A percentile compares a stretch with the other conserved stretches of the same genome.
Evolutionary conservation across 2,797 vertebrate species (phyloP).

Genomic region (Scolopax rusticola): DNA sequence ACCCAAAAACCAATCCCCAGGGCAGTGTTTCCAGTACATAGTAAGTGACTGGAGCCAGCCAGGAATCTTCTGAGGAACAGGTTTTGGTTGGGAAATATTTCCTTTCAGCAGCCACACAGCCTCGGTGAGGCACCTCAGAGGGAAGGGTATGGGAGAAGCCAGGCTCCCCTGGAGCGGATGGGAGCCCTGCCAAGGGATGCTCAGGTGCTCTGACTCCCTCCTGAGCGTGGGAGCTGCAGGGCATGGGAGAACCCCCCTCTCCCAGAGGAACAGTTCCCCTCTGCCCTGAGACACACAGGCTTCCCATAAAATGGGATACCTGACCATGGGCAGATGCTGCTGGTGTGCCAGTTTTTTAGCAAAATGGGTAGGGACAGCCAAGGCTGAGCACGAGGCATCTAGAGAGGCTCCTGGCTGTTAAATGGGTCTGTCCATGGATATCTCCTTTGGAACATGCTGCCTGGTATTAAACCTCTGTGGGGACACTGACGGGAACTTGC

Average conservation of each 20-base stretch:
- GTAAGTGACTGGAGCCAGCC: background rate
- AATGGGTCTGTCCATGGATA: background rate
- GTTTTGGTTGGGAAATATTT: background rate
- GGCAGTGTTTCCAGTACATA: background rate
- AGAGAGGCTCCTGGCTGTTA: background rate
- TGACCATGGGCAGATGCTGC: background rate
- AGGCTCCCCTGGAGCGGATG: background rate
- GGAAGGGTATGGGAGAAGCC: background rate
- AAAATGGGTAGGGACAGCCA: background rate
- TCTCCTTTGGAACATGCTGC: background rate
- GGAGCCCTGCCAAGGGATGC: background rate
- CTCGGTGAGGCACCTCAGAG: background rate
- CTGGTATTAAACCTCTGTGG: background rate
- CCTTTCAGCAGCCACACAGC: background rate
- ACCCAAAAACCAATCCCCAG: background rate
- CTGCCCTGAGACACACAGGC: background rate
- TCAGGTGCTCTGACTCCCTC: fast-evolving
- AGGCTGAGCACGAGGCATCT: background rate
- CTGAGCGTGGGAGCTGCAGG: background rate
- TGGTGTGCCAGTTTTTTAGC: background rate
- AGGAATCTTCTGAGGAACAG: background rate
- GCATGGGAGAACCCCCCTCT: fast-evolving
- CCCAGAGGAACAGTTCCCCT: background rate
- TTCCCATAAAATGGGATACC: background rate
- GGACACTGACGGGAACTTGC: background rate